Evolutionary conservation across 2,797 vertebrate species (phyloP).

Genomic region (Jordanella pulchra): DNA sequence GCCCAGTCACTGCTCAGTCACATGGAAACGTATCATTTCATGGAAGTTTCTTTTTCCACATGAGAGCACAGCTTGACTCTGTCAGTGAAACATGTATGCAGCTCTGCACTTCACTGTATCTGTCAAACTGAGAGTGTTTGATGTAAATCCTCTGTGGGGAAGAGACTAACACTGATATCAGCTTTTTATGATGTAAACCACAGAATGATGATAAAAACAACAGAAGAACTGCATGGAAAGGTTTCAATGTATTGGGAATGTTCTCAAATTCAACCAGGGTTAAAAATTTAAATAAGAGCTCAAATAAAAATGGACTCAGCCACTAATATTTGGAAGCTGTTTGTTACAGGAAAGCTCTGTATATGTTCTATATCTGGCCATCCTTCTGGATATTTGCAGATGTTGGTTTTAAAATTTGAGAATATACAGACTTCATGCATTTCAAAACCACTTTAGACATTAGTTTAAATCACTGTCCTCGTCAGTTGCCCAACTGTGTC

Average conservation of each 20-base stretch:
- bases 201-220: not conserved
- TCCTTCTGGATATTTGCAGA: not conserved
- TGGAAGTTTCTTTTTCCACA: slow-evolving; percentile 17
- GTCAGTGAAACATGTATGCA: not conserved
- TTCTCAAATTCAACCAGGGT: not conserved
- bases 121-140: not conserved
- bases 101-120: not conserved
- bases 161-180: not conserved
- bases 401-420: not conserved
- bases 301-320: not conserved
- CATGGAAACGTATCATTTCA: slow-evolving; percentile 16
- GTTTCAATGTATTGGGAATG: not conserved
- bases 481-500: no score
- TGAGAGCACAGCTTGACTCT: not conserved
- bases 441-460: no score
- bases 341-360: not conserved
- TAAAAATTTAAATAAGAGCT: not conserved
- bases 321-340: not conserved
- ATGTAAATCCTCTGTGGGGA: not conserved
- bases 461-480: no score
- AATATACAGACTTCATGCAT: no score
- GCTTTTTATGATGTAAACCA: no score
- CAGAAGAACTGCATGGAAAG: not conserved
- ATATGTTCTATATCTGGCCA: not conserved
- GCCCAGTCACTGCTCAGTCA: slow-evolving; percentile 45